Conservation (phyloP, 2,888 invertebrate species). For the Patella caerulea region DNA sequence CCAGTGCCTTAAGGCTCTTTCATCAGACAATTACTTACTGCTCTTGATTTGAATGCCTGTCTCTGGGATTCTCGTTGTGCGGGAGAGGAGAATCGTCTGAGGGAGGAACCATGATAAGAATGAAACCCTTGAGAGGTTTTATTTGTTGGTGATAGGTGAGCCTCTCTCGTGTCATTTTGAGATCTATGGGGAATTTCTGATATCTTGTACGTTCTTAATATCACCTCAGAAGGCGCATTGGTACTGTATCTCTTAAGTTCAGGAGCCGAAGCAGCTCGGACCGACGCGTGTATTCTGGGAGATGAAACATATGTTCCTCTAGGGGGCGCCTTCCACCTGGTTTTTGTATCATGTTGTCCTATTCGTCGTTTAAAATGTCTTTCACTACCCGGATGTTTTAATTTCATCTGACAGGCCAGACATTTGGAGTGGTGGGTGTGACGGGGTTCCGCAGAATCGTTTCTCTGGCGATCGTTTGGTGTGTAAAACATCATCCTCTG, state of each 20-base stretch:
- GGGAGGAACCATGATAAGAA: not conserved
- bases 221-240: not conserved
- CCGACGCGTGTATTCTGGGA: not conserved
- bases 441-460: not conserved
- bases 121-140: not conserved
- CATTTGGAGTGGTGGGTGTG: conserved; percentile 28
- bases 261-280: not conserved
- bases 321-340: not conserved
- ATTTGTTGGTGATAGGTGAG: not conserved
- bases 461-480: not conserved
- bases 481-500: conserved; percentile 9
- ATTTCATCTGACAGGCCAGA: conserved; percentile 46
- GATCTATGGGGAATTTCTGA: not conserved
- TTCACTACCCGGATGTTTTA: conserved; percentile 37
- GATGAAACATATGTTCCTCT: not conserved
- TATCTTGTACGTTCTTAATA: not conserved
- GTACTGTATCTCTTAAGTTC: not conserved
- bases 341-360: not conserved
- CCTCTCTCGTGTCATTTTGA: not conserved
- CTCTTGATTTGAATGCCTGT: conserved; percentile 15
- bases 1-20: too few species aligned
- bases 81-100: conserved; percentile 10
- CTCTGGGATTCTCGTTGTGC: conserved; percentile 1
- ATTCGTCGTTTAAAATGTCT: conserved; percentile 14
- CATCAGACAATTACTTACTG: conserved; percentile 3